Evolutionary conservation across 1,140 invertebrate species (phyloP).

Genomic region (Conus betulinus): DNA sequence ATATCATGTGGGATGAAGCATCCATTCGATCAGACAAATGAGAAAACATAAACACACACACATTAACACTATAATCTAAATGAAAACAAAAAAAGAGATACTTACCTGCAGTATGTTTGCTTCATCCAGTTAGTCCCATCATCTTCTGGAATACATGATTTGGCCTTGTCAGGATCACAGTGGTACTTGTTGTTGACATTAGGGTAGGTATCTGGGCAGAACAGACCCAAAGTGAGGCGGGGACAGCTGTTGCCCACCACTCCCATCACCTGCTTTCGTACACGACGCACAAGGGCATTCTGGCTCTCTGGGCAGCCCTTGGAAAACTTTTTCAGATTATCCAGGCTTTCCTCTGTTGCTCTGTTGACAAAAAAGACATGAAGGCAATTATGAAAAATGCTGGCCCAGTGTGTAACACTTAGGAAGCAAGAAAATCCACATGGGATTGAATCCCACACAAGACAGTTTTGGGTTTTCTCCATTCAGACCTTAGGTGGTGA

Average conservation of each 20-base stretch:
- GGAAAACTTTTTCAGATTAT: conserved; percentile 20
- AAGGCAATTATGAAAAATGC: neutral
- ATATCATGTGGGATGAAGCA: no score
- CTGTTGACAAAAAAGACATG: neutral
- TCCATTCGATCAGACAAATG: no score
- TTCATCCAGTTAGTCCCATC: neutral
- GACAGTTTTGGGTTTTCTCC: no score
- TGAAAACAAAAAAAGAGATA: no score
- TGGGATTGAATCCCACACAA: no score
- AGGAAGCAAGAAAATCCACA: no score
- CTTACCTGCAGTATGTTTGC: neutral
- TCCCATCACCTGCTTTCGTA: neutral
- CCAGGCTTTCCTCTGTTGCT: neutral
- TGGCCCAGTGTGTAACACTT: no score
- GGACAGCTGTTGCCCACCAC: conserved; percentile 29
- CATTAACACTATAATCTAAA: no score
- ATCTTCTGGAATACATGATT: neutral
- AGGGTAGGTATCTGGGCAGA: conserved; percentile 18
- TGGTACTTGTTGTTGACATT: conserved; percentile 14
- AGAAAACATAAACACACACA: no score
- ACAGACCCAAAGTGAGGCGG: conserved; percentile 27
- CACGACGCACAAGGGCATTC: neutral
- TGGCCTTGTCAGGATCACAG: neutral
- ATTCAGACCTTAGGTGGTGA: no score
- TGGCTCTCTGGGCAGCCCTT: neutral